Percentiles rank a stretch among this genome's conserved stretches.
These are phyloP conservation scores for Nesogale talazaci DNA, from an alignment of 2,113 vertebrate species.

Conservation along the genomic window DNA sequence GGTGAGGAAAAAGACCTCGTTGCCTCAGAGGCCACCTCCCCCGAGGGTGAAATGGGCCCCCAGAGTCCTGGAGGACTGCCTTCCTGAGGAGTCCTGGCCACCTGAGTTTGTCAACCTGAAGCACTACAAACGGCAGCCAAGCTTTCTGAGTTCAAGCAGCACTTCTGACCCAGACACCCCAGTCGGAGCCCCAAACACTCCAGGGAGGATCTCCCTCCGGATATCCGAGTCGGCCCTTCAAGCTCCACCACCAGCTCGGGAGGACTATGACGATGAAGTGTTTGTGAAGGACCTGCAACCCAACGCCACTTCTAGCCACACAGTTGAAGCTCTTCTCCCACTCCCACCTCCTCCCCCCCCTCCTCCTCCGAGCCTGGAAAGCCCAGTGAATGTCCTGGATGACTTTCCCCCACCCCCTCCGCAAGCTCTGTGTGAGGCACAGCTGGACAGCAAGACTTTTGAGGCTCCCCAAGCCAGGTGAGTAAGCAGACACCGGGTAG, in stretches of 20 bases:
- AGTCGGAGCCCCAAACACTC: slow-evolving; percentile 36
- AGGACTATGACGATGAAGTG: slow-evolving; percentile 91
- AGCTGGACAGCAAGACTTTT: slow-evolving; percentile 13
- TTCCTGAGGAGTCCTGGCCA: rapidly evolving
- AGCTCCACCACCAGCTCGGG: slow-evolving; percentile 61
- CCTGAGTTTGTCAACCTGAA: not conserved
- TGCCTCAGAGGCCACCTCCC: slow-evolving; percentile 72
- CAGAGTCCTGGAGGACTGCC: slow-evolving; percentile 50
- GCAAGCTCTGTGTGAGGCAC: not conserved
- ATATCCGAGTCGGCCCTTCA: slow-evolving; percentile 91
- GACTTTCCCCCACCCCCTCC: slow-evolving; percentile 83
- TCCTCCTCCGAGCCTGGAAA: slow-evolving; percentile 63
- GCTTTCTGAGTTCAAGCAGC: slow-evolving; percentile 71
- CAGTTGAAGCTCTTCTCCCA: slow-evolving; percentile 50
- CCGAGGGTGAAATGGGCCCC: slow-evolving; percentile 73
- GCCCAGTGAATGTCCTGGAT: slow-evolving; percentile 57
- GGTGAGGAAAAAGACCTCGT: slow-evolving; percentile 48
- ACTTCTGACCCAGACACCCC: slow-evolving; percentile 82
- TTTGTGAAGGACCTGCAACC: slow-evolving; percentile 85
- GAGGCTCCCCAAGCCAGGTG: slow-evolving; percentile 79
- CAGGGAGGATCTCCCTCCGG: slow-evolving; percentile 83
- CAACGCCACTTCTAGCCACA: not conserved
- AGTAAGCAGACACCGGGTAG: not conserved
- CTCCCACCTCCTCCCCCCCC: slow-evolving; percentile 57
- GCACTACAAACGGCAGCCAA: slow-evolving; percentile 69